Conservation (phyloP, 2,113 vertebrate species). For the Rhynchopsitta pachyrhyncha region DNA sequence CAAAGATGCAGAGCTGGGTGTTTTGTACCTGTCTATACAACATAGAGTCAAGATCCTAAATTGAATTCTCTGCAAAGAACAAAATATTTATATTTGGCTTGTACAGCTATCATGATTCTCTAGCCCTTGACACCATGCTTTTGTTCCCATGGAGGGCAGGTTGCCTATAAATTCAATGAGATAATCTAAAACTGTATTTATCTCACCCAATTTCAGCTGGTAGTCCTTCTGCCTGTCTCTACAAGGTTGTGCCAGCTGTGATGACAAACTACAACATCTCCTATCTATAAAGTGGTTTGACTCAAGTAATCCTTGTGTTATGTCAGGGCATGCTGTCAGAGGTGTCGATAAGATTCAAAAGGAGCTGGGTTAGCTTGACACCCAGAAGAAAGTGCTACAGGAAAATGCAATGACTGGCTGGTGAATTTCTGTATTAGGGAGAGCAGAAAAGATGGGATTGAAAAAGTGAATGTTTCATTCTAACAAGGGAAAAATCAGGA, state of each 20-base stretch:
- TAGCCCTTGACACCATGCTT: background rate
- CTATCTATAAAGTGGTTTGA: constrained; percentile 16
- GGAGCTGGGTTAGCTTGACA: background rate
- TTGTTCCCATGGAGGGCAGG: constrained; percentile 1
- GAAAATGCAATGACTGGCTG: background rate
- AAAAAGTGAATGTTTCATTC: background rate
- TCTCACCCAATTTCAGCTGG: constrained; percentile 1
- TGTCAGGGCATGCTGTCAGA: constrained; percentile 13
- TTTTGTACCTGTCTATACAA: background rate
- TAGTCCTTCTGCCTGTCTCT: constrained; percentile 36
- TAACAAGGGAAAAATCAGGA: background rate
- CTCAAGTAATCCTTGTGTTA: constrained; percentile 36
- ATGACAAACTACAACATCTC: constrained; percentile 24
- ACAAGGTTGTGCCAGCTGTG: background rate
- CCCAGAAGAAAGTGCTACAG: background rate
- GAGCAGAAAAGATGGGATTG: background rate
- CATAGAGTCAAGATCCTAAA: background rate
- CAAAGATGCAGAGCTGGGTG: background rate
- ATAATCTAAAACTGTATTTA: constrained; percentile 32
- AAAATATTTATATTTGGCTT: constrained; percentile 25
- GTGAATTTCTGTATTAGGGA: background rate
- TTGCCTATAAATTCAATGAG: constrained; percentile 49
- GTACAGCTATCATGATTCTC: constrained; percentile 5
- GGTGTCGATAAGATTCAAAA: constrained; percentile 14
- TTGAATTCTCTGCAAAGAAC: background rate